Evolutionary conservation across 2,888 invertebrate genomes (phyloP).

Genomic region (Crepidodera aurea): DNA sequence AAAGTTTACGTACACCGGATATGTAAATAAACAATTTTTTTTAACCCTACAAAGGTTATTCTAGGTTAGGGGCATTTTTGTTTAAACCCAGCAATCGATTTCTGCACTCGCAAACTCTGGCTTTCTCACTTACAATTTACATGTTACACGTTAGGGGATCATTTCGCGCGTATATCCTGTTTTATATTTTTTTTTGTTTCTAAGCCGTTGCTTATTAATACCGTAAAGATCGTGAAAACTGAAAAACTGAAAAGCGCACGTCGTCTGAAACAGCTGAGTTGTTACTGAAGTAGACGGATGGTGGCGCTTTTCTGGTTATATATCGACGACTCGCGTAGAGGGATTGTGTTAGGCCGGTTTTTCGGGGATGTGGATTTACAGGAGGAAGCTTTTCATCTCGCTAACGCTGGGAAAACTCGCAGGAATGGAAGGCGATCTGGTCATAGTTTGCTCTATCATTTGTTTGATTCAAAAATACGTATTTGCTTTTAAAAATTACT

Average conservation of each 20-base stretch:
- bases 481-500: no score
- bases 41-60: not conserved
- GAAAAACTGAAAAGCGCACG: slow-evolving; percentile 43
- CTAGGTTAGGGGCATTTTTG: slow-evolving; percentile 6
- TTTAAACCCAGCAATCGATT: not conserved
- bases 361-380: slow-evolving; percentile 6
- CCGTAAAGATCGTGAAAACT: slow-evolving; percentile 35
- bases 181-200: not conserved
- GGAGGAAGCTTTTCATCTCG: not conserved
- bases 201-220: slow-evolving; percentile 33
- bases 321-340: slow-evolving; percentile 29
- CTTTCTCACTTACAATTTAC: not conserved
- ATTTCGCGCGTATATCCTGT: not conserved
- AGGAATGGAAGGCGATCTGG: no score
- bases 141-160: not conserved
- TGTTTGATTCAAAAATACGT: no score
- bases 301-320: slow-evolving; percentile 50
- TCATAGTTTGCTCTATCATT: no score
- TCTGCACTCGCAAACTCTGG: not conserved
- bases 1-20: not conserved
- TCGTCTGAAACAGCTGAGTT: slow-evolving; percentile 52
- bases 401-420: no score
- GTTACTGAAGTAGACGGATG: slow-evolving; percentile 55
- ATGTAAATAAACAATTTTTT: slow-evolving; percentile 1
- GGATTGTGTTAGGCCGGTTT: slow-evolving; percentile 7